These are phyloP conservation scores for Uloborus plumipes DNA, from an alignment of 2,888 invertebrate genomes.

Conservation along the genomic window DNA sequence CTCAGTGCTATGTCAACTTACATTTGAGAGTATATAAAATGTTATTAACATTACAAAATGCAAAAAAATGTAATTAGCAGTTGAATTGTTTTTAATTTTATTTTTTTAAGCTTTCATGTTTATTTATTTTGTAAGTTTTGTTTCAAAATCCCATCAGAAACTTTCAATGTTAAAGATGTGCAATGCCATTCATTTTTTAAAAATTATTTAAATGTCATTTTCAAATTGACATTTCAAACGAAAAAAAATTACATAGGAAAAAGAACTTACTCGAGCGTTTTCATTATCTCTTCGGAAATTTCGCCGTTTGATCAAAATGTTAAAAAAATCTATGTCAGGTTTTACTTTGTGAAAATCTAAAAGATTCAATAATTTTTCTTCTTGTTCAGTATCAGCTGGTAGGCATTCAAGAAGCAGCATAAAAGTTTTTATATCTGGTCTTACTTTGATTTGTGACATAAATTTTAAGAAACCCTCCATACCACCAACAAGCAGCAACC, in stretches of 20 bases:
- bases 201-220: too few relatives aligned
- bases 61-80: too few relatives aligned
- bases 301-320: conserved; percentile 86
- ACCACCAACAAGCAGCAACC: conserved; percentile 80
- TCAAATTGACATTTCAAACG: too few relatives aligned
- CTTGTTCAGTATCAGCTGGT: conserved; percentile 78
- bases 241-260: not conserved
- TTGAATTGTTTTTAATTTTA: too few relatives aligned
- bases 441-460: conserved; percentile 79
- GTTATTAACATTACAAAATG: too few relatives aligned
- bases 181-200: too few relatives aligned
- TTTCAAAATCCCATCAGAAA: too few relatives aligned
- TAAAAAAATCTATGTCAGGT: conserved; percentile 86
- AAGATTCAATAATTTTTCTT: conserved; percentile 78
- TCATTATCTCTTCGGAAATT: conserved; percentile 80
- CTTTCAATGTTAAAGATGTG: too few relatives aligned
- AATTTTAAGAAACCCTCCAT: conserved; percentile 80
- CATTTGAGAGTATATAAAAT: too few relatives aligned
- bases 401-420: conserved; percentile 82
- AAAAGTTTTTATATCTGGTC: conserved; percentile 84
- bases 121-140: too few relatives aligned
- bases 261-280: conserved; percentile 78
- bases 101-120: too few relatives aligned
- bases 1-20: too few relatives aligned
- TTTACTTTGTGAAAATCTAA: conserved; percentile 77